Conservation (phyloP, 2,113 vertebrate species). For the Callipepla squamata region DNA sequence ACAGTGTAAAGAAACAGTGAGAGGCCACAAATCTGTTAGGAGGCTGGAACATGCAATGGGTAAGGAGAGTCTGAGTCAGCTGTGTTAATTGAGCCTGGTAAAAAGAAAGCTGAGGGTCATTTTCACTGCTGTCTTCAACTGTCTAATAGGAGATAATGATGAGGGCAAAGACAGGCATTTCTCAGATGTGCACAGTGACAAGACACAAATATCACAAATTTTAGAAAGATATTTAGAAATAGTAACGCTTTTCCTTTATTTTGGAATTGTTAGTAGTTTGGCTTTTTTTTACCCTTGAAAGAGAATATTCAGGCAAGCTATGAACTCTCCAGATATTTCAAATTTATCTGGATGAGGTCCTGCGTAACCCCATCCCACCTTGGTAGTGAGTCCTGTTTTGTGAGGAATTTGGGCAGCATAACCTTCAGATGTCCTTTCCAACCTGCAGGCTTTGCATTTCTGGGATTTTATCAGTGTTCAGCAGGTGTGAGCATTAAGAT, state of each 20-base stretch:
- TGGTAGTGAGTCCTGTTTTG: not conserved
- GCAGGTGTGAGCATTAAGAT: not conserved
- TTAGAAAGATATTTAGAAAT: not conserved
- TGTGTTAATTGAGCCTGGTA: not conserved
- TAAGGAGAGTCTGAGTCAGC: not conserved
- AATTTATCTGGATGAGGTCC: not conserved
- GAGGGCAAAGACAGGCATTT: not conserved
- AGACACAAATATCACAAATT: not conserved
- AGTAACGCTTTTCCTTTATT: not conserved
- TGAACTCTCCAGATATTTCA: accelerated
- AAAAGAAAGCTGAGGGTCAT: not conserved
- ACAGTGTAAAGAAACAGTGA: not conserved
- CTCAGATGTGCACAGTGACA: not conserved
- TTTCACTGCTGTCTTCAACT: accelerated
- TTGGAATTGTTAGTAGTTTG: not conserved
- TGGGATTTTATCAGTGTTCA: slow-evolving; percentile 6
- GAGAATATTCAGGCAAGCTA: not conserved
- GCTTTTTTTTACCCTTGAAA: not conserved
- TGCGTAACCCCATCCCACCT: not conserved
- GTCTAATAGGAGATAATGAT: not conserved
- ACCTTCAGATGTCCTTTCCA: not conserved
- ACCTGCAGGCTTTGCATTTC: not conserved
- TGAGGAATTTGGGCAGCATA: not conserved
- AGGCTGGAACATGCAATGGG: accelerated
- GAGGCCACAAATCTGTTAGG: accelerated